Evolutionary conservation across 2,113 vertebrate species (phyloP), one percentile per base, ranked within the genome.

Genomic region (Oceanites oceanicus): DNA sequence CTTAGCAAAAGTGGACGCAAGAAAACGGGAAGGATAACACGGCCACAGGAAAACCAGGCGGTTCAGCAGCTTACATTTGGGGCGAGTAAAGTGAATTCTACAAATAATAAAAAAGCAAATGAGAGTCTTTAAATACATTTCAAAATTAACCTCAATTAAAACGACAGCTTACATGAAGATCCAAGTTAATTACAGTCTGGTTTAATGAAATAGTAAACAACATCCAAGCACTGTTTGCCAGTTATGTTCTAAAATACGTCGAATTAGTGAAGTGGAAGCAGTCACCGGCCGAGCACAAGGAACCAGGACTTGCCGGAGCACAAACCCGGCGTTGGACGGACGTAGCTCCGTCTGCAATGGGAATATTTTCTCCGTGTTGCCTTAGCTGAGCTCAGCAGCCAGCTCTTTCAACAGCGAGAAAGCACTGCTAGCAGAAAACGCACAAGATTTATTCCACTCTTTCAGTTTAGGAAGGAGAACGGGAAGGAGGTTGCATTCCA

Each of bases 181-280:
- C 15, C 25, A 23, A 55, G 63, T 68, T 92, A 90, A 95, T 80
- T 86, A 56, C 30, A 7, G 63, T 7, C 49, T 53, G 63, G 16
- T 76, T 75, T 68, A 92, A 86, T 93, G 53, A 59, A 93, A 82
- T 1, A 62, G 61, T 10, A 83, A 88, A 82, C 75, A 81, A 53
- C 2, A 22, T 15, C 11, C 63, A 36, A 73, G 25, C 42, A 1
- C 36, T 9, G 36, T 34, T 82, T 75, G 52, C 32, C 30, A 25
- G n/a, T 45, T 63, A 20, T 30, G 85, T 36, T 76, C 77, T 59
- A 55, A 72, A 92, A 59, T 6, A 44, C 25, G 6, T 2, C 2
- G 6, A 76, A 59, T 76, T 30, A 81, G 59, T 0, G 0, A 56
- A 74, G 19, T 18, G 44, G 68, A 84, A 45, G 88, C 10, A 0